Conservation (phyloP, 1,140 invertebrate species). For the Mactra quadrangularis region DNA sequence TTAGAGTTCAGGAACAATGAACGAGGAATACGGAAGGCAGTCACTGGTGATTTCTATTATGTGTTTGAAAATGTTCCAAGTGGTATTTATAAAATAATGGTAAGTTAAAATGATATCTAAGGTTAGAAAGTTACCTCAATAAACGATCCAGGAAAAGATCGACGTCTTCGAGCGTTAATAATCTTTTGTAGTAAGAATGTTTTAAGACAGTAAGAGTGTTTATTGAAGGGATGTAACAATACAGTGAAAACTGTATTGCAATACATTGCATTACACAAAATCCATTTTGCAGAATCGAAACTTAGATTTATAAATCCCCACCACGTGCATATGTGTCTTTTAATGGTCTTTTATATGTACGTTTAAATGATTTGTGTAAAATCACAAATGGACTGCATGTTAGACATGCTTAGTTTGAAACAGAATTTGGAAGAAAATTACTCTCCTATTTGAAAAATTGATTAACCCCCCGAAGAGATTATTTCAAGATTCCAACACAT, state of each 20-base stretch:
- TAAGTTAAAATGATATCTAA: background rate
- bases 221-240: background rate
- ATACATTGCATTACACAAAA: background rate
- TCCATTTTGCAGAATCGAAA: background rate
- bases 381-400: too few relatives aligned
- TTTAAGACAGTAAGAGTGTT: background rate
- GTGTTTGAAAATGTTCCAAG: background rate
- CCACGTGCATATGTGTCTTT: too few relatives aligned
- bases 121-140: background rate
- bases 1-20: background rate
- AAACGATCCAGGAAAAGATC: background rate
- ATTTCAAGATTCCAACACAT: too few relatives aligned
- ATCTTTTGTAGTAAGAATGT: background rate
- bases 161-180: background rate
- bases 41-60: background rate
- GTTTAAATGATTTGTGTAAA: too few relatives aligned
- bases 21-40: conserved; percentile 2
- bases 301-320: too few relatives aligned
- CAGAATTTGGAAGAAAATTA: too few relatives aligned
- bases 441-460: too few relatives aligned
- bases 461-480: too few relatives aligned
- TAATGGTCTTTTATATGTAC: too few relatives aligned
- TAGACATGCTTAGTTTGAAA: too few relatives aligned
- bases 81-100: conserved; percentile 11
- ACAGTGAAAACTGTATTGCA: too few relatives aligned